Evolutionary conservation across 1,140 invertebrate species (phyloP).

Genomic region (Pararge aegeria): DNA sequence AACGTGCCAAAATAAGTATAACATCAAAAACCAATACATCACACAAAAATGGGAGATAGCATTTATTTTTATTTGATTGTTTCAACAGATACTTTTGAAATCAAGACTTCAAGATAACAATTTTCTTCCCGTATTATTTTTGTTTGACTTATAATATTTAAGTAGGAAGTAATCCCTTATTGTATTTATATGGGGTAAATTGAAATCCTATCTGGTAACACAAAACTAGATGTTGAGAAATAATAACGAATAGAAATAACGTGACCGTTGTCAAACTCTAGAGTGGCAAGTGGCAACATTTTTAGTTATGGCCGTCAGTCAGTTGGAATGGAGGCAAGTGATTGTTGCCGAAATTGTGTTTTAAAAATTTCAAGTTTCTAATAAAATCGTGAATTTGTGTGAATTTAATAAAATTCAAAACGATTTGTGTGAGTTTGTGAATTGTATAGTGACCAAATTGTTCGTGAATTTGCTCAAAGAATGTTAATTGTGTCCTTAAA

Average conservation of each 20-base stretch:
- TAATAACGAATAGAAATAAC: too few relatives aligned
- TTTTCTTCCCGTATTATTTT: too few relatives aligned
- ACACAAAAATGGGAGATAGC: too few relatives aligned
- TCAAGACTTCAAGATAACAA: too few relatives aligned
- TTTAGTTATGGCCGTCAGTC: conserved; percentile 74
- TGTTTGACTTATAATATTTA: too few relatives aligned
- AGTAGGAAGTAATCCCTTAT: too few relatives aligned
- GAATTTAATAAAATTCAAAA: conserved; percentile 48
- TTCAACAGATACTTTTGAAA: too few relatives aligned
- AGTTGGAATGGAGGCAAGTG: conserved; percentile 55
- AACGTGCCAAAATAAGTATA: too few relatives aligned
- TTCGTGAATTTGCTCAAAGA: conserved; percentile 53
- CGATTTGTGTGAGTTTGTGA: conserved; percentile 57
- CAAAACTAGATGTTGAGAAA: conserved; percentile 46
- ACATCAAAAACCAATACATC: too few relatives aligned
- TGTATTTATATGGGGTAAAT: conserved; percentile 17
- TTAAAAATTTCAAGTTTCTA: conserved; percentile 59
- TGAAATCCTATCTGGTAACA: conserved; percentile 37
- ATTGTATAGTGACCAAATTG: conserved; percentile 55
- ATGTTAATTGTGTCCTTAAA: conserved; percentile 69
- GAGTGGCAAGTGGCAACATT: conserved; percentile 68
- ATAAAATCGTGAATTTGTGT: conserved; percentile 52
- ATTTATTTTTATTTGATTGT: too few relatives aligned
- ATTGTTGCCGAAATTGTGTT: conserved; percentile 59
- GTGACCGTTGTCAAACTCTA: conserved; percentile 43